Evolutionary conservation across 2,113 vertebrate genomes (phyloP).

Genomic region (human): DNA sequence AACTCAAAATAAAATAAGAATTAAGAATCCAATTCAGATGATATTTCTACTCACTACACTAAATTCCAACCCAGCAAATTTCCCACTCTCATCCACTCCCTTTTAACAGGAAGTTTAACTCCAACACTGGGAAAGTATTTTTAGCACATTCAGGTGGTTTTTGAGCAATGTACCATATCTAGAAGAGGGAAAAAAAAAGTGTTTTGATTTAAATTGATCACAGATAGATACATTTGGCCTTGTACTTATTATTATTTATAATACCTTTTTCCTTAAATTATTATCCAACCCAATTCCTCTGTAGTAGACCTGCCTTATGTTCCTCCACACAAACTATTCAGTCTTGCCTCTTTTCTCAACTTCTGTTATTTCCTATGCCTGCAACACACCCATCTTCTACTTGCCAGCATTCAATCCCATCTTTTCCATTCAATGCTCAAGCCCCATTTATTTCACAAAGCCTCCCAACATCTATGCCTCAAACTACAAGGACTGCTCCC

Average conservation of each 20-base stretch:
- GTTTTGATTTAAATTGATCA: not conserved
- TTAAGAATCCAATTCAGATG: constrained; percentile 32
- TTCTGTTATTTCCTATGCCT: not conserved
- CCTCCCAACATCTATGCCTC: not conserved
- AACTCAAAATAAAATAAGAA: constrained; percentile 29
- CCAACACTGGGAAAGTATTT: not conserved
- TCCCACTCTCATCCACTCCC: not conserved
- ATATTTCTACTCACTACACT: constrained; percentile 5
- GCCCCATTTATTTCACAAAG: not conserved
- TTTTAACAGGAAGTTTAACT: constrained; percentile 7
- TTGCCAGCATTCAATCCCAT: not conserved
- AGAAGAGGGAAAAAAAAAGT: not conserved
- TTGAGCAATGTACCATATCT: not conserved
- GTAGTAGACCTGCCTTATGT: not conserved
- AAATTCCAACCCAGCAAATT: not conserved
- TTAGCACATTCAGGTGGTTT: not conserved
- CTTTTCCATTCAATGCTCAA: not conserved
- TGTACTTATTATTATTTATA: not conserved
- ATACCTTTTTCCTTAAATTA: not conserved
- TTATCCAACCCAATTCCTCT: not conserved
- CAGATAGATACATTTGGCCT: not conserved
- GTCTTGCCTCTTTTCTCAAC: not conserved
- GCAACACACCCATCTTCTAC: not conserved
- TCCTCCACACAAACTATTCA: not conserved
- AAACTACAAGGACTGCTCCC: not conserved